These are phyloP conservation scores for Synanceia verrucosa DNA, from an alignment of 2,797 vertebrate species.

Conservation along the genomic window DNA sequence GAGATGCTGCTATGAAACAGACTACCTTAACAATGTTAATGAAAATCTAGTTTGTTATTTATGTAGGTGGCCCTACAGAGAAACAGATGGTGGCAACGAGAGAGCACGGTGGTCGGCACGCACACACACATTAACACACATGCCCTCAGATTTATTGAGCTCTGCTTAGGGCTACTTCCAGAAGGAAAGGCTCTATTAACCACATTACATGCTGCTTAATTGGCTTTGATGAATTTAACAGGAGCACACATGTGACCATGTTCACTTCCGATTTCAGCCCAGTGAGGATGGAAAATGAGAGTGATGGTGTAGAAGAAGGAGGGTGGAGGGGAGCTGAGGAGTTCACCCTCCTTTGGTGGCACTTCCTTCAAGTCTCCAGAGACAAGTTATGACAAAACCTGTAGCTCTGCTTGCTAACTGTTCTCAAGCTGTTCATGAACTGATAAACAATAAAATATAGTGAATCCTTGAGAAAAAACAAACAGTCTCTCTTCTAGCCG, in stretches of 20 bases:
- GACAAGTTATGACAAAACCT: no score
- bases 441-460: not conserved
- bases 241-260: constrained; percentile 61
- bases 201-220: constrained; percentile 76
- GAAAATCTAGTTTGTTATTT: constrained; percentile 77
- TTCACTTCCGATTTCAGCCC: constrained; percentile 70
- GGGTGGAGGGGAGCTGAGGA: constrained; percentile 43
- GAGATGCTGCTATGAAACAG: constrained; percentile 75
- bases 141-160: constrained; percentile 54
- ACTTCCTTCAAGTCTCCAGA: constrained; percentile 17
- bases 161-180: constrained; percentile 65
- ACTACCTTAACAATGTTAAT: constrained; percentile 75
- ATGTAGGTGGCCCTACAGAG: constrained; percentile 68
- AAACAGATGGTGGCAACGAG: constrained; percentile 71
- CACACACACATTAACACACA: constrained; percentile 27
- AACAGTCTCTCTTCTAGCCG: no score
- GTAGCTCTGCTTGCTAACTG: not conserved
- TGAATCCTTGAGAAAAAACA: not conserved
- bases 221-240: constrained; percentile 76
- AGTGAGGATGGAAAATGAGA: constrained; percentile 57
- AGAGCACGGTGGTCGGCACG: no score
- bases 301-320: constrained; percentile 29
- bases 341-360: constrained; percentile 45
- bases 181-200: constrained; percentile 77
- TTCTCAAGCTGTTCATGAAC: not conserved